These are phyloP conservation scores for Neolamprologus cancellatus DNA, from an alignment of 2,113 vertebrate genomes.

Conservation along the genomic window DNA sequence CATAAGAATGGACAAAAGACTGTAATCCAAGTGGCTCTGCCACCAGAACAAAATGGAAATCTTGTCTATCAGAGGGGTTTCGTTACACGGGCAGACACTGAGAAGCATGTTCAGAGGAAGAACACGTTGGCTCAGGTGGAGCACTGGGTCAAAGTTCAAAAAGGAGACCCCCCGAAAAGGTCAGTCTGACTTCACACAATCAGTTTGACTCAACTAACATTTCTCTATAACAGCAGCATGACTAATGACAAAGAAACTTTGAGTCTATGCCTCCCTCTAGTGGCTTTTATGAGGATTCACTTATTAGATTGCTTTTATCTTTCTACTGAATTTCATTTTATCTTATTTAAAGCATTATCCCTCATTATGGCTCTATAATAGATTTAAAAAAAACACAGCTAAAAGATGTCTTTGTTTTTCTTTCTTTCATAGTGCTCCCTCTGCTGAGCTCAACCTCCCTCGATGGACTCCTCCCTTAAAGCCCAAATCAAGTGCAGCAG, in stretches of 20 bases:
- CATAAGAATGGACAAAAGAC: conserved; percentile 79
- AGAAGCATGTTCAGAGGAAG: conserved; percentile 88
- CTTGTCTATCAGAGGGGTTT: conserved; percentile 76
- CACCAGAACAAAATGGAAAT: conserved; percentile 84
- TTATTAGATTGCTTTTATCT: not conserved
- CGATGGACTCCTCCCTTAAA: conserved; percentile 80
- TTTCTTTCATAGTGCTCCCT: conserved; percentile 63
- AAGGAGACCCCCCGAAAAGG: conserved; percentile 85
- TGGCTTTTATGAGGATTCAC: not conserved
- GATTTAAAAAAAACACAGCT: not conserved
- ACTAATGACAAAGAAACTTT: not conserved
- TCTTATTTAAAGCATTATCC: not conserved
- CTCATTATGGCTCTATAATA: not conserved
- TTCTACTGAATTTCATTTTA: not conserved
- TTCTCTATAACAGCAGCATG: not conserved
- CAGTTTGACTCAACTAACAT: not conserved
- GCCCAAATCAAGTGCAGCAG: conserved; percentile 70
- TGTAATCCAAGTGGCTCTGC: conserved; percentile 59
- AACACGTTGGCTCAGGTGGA: conserved; percentile 87
- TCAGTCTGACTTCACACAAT: conserved; percentile 60
- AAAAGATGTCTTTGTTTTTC: not conserved
- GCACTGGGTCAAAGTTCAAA: conserved; percentile 92
- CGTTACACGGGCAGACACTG: conserved; percentile 69
- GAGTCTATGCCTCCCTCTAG: conserved; percentile 46
- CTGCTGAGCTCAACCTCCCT: conserved; percentile 79